These are phyloP conservation scores for Antitype chi DNA, from an alignment of 2,888 invertebrate species.

Conservation along the genomic window DNA sequence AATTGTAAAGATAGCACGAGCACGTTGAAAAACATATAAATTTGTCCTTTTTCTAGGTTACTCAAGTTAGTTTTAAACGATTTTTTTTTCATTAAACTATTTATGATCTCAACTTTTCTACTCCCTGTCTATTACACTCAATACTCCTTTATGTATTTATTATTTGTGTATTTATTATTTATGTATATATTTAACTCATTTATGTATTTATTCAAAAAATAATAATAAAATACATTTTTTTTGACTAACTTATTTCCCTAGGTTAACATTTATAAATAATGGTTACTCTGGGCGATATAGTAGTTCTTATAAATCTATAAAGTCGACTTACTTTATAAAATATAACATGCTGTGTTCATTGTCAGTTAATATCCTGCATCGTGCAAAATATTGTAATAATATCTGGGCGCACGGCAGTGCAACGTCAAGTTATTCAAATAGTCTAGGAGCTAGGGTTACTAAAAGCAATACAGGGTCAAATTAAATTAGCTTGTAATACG, in stretches of 20 bases:
- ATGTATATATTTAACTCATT: not conserved
- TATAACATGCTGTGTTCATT: constrained; percentile 60
- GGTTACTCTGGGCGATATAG: constrained; percentile 47
- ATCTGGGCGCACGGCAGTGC: constrained; percentile 14
- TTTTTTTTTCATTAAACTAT: not conserved
- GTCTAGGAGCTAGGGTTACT: constrained; percentile 23
- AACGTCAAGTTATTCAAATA: constrained; percentile 27
- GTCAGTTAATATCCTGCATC: constrained; percentile 36
- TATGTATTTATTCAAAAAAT: not conserved
- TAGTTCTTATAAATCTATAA: constrained; percentile 54
- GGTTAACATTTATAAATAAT: not conserved
- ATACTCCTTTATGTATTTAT: not conserved
- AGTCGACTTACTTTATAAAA: constrained; percentile 45
- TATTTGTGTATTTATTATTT: not conserved
- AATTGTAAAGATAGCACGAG: not conserved
- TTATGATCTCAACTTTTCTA: not conserved
- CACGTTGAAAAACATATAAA: not conserved
- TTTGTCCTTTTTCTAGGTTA: not conserved
- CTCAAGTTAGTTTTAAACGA: too few relatives aligned
- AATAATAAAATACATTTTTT: not conserved
- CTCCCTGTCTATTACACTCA: not conserved
- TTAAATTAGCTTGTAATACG: too few relatives aligned
- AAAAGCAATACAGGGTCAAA: constrained; percentile 8
- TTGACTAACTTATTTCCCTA: not conserved
- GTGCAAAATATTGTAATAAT: constrained; percentile 58